These are phyloP conservation scores for Paraplagusia blochii DNA, from an alignment of 2,113 vertebrate species.

Conservation along the genomic window DNA sequence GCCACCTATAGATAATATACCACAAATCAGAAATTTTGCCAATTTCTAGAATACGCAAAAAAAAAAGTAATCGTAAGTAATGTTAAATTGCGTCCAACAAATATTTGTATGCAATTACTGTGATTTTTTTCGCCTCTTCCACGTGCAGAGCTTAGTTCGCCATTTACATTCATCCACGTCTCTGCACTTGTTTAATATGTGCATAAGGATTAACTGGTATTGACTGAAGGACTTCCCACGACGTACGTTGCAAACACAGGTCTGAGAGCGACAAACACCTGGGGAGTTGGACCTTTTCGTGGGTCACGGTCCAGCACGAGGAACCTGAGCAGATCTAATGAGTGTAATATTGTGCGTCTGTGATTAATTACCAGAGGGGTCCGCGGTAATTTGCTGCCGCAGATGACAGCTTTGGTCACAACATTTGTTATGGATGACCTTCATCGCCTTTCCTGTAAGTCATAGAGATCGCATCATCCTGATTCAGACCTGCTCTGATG, in stretches of 20 bases:
- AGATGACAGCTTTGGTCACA: slow-evolving; percentile 56
- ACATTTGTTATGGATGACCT: slow-evolving; percentile 56
- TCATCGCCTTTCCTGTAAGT: slow-evolving; percentile 35
- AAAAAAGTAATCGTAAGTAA: too few species aligned
- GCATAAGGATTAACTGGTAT: slow-evolving; percentile 48
- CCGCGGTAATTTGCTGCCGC: slow-evolving; percentile 45
- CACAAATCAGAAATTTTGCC: too few species aligned
- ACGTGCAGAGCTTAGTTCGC: background rate
- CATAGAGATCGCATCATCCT: slow-evolving; percentile 22
- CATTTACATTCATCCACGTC: slow-evolving; percentile 18
- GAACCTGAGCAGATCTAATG: slow-evolving; percentile 35
- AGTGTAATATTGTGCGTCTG: slow-evolving; percentile 40
- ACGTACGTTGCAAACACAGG: slow-evolving; percentile 24
- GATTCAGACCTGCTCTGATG: slow-evolving; percentile 26
- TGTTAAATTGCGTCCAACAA: slow-evolving; percentile 5
- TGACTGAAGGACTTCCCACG: slow-evolving; percentile 25
- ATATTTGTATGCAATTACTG: too few species aligned
- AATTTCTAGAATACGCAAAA: too few species aligned
- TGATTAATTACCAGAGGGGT: slow-evolving; percentile 64
- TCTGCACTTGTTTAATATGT: slow-evolving; percentile 41
- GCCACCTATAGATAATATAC: too few species aligned
- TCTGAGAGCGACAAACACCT: slow-evolving; percentile 36
- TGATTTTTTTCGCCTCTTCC: too few species aligned
- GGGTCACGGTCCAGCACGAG: slow-evolving; percentile 41
- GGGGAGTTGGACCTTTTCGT: slow-evolving; percentile 52